A percentile compares a stretch with the other conserved stretches of the same genome.
Evolutionary conservation across 2,888 invertebrate genomes (phyloP).

Genomic region (Andrena haemorrhoa): DNA sequence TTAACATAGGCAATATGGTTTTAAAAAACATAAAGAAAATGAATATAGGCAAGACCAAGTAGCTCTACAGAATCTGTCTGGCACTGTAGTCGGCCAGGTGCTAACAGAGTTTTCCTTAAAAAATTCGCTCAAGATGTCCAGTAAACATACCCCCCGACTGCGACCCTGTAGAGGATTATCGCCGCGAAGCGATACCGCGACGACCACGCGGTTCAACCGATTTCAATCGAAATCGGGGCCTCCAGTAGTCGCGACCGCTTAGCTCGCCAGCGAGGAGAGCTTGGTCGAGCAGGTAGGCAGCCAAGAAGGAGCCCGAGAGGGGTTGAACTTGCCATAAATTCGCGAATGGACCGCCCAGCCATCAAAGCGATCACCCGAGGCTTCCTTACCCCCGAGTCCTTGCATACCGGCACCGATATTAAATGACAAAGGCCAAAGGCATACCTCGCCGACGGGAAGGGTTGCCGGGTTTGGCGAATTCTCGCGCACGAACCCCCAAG

Average conservation of each 20-base stretch:
- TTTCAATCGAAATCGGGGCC: slow-evolving; percentile 58
- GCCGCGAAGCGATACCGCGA: not conserved
- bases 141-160: not conserved
- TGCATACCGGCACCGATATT: slow-evolving; percentile 84
- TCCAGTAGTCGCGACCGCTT: slow-evolving; percentile 42
- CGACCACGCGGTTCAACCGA: slow-evolving; percentile 42
- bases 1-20: too few species aligned
- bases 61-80: too few species aligned
- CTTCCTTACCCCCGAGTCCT: slow-evolving; percentile 81
- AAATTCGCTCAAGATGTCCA: not conserved
- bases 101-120: too few species aligned
- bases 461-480: slow-evolving; percentile 79
- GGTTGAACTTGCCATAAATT: slow-evolving; percentile 77
- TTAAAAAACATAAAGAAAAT: too few species aligned
- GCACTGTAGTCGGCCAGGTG: too few species aligned
- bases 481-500: slow-evolving; percentile 80
- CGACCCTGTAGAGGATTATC: not conserved
- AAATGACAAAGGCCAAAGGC: slow-evolving; percentile 85
- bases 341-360: slow-evolving; percentile 80
- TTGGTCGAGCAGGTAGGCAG: slow-evolving; percentile 32
- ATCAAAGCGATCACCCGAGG: slow-evolving; percentile 85
- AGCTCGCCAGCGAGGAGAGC: slow-evolving; percentile 28
- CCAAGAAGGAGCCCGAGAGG: slow-evolving; percentile 46
- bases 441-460: slow-evolving; percentile 80
- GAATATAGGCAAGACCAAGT: too few species aligned